phyloP scores from a whole-genome alignment of 2,797 vertebrate genomes.

The Sciaenops ocellatus region DNA sequence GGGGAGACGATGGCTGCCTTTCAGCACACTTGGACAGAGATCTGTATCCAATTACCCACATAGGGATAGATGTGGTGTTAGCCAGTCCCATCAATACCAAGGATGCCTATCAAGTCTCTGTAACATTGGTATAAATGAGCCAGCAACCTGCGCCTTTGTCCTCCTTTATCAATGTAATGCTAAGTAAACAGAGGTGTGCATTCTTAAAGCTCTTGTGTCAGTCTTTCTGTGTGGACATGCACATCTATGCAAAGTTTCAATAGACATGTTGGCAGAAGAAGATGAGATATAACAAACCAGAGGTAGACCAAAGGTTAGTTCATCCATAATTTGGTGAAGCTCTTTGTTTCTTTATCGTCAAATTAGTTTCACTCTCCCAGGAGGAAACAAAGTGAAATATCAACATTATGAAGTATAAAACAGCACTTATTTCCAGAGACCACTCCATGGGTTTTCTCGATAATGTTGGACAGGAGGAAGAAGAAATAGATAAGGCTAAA shows the following conservation, averaged over 20 bases:
- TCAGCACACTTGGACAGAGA: conserved; percentile 52
- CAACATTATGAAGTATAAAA: too few species aligned
- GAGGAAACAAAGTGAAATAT: too few species aligned
- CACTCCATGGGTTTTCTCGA: too few species aligned
- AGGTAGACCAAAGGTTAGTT: background rate
- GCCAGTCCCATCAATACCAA: conserved; percentile 40
- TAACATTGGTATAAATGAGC: conserved; percentile 16
- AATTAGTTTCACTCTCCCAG: background rate
- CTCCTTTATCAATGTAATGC: background rate
- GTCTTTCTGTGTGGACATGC: background rate
- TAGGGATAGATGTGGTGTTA: conserved; percentile 31
- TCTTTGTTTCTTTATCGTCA: background rate
- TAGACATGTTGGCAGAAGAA: background rate
- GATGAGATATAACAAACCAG: background rate
- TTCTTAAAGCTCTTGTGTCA: conserved; percentile 10
- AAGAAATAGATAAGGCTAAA: too few species aligned
- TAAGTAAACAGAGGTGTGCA: conserved; percentile 6
- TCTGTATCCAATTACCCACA: conserved; percentile 57
- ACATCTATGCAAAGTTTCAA: background rate
- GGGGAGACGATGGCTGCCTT: conserved; percentile 45
- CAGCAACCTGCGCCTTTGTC: background rate
- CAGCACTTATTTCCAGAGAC: too few species aligned
- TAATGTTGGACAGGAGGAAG: too few species aligned
- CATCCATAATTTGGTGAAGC: background rate
- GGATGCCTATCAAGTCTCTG: conserved; percentile 22